Percentiles rank a stretch among this genome's conserved stretches.
Conservation (phyloP, 2,888 invertebrate species). For the Cryptocephalus moraei region DNA sequence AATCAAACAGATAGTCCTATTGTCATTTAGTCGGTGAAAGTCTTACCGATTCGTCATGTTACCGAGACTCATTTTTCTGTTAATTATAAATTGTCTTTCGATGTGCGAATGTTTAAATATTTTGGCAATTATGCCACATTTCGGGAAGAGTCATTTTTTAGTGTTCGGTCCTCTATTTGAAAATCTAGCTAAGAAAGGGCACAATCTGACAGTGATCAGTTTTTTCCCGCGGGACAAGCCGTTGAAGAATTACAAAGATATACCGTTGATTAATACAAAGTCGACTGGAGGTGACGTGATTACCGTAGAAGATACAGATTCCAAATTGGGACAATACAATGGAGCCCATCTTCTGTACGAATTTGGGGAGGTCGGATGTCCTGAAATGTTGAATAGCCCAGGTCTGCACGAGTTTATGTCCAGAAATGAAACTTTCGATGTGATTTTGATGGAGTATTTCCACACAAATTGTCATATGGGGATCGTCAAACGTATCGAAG, state of each 20-base stretch:
- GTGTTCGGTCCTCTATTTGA: not conserved
- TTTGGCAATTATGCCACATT: not conserved
- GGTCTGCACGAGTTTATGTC: not conserved
- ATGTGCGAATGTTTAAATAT: not conserved
- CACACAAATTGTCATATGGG: not conserved
- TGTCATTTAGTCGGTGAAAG: no score
- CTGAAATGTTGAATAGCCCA: not conserved
- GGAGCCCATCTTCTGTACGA: not conserved
- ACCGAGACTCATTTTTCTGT: no score
- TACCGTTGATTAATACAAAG: conserved; percentile 23
- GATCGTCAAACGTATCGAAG: not conserved
- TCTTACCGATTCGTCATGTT: no score
- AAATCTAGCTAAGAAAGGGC: not conserved
- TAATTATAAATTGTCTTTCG: not conserved
- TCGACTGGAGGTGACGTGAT: no score
- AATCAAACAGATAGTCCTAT: no score
- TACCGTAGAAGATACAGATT: not conserved
- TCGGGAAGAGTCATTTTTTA: not conserved
- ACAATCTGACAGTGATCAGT: conserved; percentile 48
- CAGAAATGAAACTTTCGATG: not conserved
- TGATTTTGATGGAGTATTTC: not conserved
- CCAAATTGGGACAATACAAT: not conserved
- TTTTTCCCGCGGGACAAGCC: conserved; percentile 47
- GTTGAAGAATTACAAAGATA: conserved; percentile 47
- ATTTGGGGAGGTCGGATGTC: not conserved